Evolutionary conservation across 2,888 invertebrate species (phyloP).

Genomic region (Galerucella calmariensis): DNA sequence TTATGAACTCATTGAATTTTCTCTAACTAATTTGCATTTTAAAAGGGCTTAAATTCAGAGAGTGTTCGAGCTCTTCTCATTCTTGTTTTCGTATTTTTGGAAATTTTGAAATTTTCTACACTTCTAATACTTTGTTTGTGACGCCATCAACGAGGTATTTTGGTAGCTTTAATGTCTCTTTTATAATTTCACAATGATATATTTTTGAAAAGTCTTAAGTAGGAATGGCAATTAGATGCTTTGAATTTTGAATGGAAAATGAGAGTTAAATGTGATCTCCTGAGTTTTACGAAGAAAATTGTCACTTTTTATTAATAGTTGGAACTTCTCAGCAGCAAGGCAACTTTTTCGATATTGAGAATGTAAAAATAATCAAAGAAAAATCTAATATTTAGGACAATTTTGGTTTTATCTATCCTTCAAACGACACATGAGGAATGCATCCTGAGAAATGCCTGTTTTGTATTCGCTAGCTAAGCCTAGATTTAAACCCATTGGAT

Average conservation of each 20-base stretch:
- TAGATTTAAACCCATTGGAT: too few species aligned
- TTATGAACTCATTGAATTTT: constrained; percentile 35
- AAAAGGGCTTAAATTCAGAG: constrained; percentile 33
- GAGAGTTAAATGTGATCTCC: too few species aligned
- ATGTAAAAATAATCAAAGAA: too few species aligned
- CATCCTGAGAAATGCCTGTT: too few species aligned
- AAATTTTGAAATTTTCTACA: constrained; percentile 18
- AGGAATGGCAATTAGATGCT: constrained; percentile 13
- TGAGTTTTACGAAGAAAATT: too few species aligned
- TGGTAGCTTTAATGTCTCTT: constrained; percentile 19
- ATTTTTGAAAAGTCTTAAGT: neutral
- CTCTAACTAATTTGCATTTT: constrained; percentile 35
- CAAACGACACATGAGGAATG: too few species aligned
- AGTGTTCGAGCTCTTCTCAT: constrained; percentile 29
- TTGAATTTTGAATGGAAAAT: neutral
- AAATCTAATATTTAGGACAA: too few species aligned
- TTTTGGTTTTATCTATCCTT: too few species aligned
- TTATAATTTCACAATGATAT: constrained; percentile 22
- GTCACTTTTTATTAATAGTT: too few species aligned
- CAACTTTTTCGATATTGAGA: too few species aligned
- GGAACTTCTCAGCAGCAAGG: too few species aligned
- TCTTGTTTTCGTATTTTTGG: constrained; percentile 8
- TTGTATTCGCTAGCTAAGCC: too few species aligned
- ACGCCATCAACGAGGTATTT: constrained; percentile 25
- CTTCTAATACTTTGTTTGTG: constrained; percentile 24